Evolutionary conservation across 2,888 invertebrate species (phyloP), one percentile per base, ranked within the genome.

Genomic region (Odontomyia ornata): DNA sequence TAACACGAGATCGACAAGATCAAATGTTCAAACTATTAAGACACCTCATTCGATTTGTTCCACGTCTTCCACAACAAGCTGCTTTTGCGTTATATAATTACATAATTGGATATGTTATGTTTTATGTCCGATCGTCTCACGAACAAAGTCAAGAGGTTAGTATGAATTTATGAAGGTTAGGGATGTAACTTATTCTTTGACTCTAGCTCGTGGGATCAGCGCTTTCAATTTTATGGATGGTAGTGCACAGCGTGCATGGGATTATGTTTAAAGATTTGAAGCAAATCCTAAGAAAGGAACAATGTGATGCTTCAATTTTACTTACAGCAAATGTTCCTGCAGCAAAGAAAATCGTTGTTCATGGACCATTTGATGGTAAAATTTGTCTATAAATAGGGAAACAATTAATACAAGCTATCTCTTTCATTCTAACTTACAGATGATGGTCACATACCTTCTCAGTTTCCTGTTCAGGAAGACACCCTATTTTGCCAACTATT

Each of bases 251-350:
- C 84, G 98, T 99, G 0, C 97, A 99, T 83, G 99, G 99, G 21
- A 97, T 99, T 78, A 98, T 98, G 93, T 99, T 99, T 85, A 99
- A 99, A 88, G 99, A 99, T 87, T 88, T 99, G 25, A 99, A 99
- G 84, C 99, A 99, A 88, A 99, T 99, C 80, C 88, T 99, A 80
- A 91, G 99, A 75, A 99, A 99, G 85, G 99, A 99, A 85, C 99
- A 99, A 84, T 99, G 99, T 84, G 99, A 99, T 87, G 98, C 99
- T 0, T 97, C 98, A 0, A 95, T 99, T 83, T 88, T 99, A 80
- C 89, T 99, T 0, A 99, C 99, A 0, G 99, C 99, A 3, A 99
- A 99, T 87, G 98, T 99, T 18, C 99, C 99, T 0, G 98, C 98
- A 0, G 98, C 99, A 0, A 99, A 99, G 87, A 99, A 99, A 87